phyloP scores from a whole-genome alignment of 2,888 invertebrate species.

The Idaea aversata region DNA sequence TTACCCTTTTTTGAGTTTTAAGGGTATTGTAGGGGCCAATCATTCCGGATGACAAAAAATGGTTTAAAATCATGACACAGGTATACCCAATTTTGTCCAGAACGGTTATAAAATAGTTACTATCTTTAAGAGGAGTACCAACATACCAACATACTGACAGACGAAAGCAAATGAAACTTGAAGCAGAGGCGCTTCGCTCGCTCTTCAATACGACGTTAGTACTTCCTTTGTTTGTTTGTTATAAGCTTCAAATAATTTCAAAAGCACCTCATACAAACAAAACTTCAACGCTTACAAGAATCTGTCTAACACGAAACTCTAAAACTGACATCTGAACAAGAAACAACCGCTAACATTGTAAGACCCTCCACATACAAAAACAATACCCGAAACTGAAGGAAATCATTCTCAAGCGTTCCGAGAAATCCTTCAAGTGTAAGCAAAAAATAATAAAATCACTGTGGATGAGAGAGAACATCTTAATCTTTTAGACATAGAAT shows the following conservation, averaged over 20 bases:
- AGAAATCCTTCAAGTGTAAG: background rate
- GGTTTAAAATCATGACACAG: too few relatives aligned
- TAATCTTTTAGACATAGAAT: background rate
- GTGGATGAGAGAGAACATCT: background rate
- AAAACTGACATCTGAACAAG: background rate
- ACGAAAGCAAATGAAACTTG: too few relatives aligned
- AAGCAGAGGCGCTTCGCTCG: too few relatives aligned
- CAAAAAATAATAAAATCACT: background rate
- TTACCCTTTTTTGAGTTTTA: too few relatives aligned
- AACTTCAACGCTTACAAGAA: background rate
- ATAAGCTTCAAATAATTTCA: background rate
- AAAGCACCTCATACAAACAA: background rate
- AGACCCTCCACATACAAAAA: slow-evolving; percentile 31
- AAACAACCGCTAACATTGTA: slow-evolving; percentile 15
- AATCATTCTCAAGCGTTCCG: background rate
- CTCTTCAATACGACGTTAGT: background rate
- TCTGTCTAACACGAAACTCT: background rate
- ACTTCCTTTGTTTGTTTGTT: background rate
- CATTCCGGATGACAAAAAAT: too few relatives aligned
- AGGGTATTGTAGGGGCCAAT: too few relatives aligned
- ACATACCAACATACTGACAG: too few relatives aligned
- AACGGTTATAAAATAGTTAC: too few relatives aligned
- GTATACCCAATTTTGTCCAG: too few relatives aligned
- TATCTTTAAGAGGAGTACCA: too few relatives aligned
- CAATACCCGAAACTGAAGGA: slow-evolving; percentile 27